Evolutionary conservation across 2,888 invertebrate genomes (phyloP), one percentile per base, ranked within the genome.

Genomic region (Sarcophaga subvicina): DNA sequence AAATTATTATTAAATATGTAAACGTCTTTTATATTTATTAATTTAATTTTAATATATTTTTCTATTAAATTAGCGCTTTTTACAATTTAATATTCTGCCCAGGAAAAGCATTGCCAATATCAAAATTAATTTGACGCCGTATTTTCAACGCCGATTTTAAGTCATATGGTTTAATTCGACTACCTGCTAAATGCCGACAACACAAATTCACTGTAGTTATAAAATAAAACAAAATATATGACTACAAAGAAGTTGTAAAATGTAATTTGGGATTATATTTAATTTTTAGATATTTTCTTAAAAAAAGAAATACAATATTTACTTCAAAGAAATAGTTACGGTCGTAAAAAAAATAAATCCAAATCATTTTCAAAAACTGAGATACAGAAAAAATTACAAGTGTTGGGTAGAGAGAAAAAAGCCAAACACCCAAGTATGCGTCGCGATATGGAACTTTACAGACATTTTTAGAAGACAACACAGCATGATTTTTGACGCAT

Each of bases 401-500:
- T 20, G n/a, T 6, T 17, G 27, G 10, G 27, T 62, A 54, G n/a
- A 37, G 25, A 77, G 22, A 64, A 72, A 60, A n/a, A 79, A 72
- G 62, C 45, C 59, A 14, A 66, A 60, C 60, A 60, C 73, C 59
- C 4, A 71, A 66, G 45, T 60, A 49, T 71, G 71, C 82, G 82
- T 66, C 64, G 60, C 0, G 11, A 14, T 22, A 25, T 47, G 14
- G 25, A 66, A 45, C n/a, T 47, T 49, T 63, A 20, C 63, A 62
- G 71, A 79, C 20, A 62, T 62, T n/a, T 60, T 2, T 12, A 64
- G 45, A 72, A 22, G n/a, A 4, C 6, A 66, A 54, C 17, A 27
- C 45, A 63, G 66, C 20, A 62, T 20, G 20, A 1, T 22, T 62
- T 62, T 75, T 37, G 70, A 70, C 84, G 84, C 75, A 80, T 45